Percentiles rank a stretch among this genome's conserved stretches.
These are phyloP conservation scores for Amblyjoppa fuscipennis DNA, from an alignment of 2,888 invertebrate species.

Conservation along the genomic window DNA sequence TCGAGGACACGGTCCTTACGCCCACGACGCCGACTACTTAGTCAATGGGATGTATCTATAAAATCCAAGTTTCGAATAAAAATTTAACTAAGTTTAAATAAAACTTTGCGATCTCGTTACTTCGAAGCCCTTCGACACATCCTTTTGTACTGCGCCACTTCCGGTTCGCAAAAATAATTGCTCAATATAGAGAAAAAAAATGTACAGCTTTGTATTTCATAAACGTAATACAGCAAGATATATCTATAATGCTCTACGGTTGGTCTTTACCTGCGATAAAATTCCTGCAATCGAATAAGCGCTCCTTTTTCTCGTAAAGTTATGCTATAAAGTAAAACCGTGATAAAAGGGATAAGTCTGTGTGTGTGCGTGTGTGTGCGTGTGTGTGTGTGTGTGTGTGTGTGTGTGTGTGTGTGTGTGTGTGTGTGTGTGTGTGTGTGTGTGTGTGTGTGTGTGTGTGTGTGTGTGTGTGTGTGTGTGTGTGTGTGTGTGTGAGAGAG, in stretches of 20 bases:
- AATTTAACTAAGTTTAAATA: constrained; percentile 49
- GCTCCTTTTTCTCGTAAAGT: constrained; percentile 26
- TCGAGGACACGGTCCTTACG: constrained; percentile 92
- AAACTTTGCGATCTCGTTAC: constrained; percentile 1
- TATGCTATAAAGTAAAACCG: constrained; percentile 29
- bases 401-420: too few species aligned
- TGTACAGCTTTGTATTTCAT: constrained; percentile 68
- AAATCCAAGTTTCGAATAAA: constrained; percentile 74
- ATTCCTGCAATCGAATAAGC: constrained; percentile 41
- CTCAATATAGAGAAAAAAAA: constrained; percentile 58
- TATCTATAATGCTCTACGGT: constrained; percentile 61
- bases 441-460: too few species aligned
- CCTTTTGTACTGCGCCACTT: background rate
- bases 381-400: too few species aligned
- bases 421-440: too few species aligned
- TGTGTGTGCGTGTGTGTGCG: too few species aligned
- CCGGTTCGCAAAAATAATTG: constrained; percentile 33
- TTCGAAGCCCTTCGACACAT: background rate
- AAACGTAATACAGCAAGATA: constrained; percentile 62
- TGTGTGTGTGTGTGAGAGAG: constrained; percentile 45
- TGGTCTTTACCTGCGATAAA: constrained; percentile 30
- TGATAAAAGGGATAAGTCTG: constrained; percentile 17
- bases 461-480: too few species aligned
- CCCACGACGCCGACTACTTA: constrained; percentile 98
- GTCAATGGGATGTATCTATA: constrained; percentile 99